A percentile compares a stretch with the other conserved stretches of the same genome.
These are phyloP conservation scores for Holothuria glaberrima DNA, from an alignment of 35 echinoderm and acorn worm genomes.

Conservation along the genomic window DNA sequence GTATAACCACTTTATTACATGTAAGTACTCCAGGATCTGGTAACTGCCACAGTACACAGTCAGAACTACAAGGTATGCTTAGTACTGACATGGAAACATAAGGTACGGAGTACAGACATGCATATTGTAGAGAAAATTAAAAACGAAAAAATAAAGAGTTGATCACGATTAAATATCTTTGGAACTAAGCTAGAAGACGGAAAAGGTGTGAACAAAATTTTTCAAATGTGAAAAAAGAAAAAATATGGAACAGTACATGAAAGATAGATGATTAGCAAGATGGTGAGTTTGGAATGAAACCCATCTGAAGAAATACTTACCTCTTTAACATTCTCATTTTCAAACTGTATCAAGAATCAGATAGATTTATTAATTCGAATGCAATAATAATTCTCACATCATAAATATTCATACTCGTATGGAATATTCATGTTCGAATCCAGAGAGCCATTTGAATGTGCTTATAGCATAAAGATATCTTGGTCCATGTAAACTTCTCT, in stretches of 20 bases:
- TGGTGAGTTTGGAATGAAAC: conserved; percentile 49
- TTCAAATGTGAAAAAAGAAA: background rate
- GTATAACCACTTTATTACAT: too few relatives aligned
- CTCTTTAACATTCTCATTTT: conserved; percentile 46
- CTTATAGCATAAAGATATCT: too few relatives aligned
- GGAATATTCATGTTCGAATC: conserved; percentile 1
- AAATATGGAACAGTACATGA: conserved; percentile 13
- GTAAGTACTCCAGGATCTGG: too few relatives aligned
- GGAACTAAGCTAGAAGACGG: conserved; percentile 37
- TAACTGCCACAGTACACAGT: background rate
- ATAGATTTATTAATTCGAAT: conserved; percentile 41
- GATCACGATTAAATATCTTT: conserved; percentile 27
- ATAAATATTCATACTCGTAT: conserved; percentile 13
- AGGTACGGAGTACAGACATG: conserved; percentile 25
- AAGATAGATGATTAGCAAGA: conserved; percentile 36
- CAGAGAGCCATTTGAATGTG: too few relatives aligned
- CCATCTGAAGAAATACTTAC: conserved; percentile 42
- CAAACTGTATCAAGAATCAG: conserved; percentile 48
- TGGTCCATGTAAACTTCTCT: too few relatives aligned
- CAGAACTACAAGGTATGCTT: conserved; percentile 13
- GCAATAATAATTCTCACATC: background rate
- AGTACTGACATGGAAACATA: conserved; percentile 26
- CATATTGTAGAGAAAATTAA: conserved; percentile 36
- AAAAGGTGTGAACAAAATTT: background rate
- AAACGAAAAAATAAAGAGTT: conserved; percentile 1